A percentile compares a stretch with the other conserved stretches of the same genome.
phyloP scores from a whole-genome alignment of 2,797 vertebrate genomes.

The Pseudopleuronectes americanus region DNA sequence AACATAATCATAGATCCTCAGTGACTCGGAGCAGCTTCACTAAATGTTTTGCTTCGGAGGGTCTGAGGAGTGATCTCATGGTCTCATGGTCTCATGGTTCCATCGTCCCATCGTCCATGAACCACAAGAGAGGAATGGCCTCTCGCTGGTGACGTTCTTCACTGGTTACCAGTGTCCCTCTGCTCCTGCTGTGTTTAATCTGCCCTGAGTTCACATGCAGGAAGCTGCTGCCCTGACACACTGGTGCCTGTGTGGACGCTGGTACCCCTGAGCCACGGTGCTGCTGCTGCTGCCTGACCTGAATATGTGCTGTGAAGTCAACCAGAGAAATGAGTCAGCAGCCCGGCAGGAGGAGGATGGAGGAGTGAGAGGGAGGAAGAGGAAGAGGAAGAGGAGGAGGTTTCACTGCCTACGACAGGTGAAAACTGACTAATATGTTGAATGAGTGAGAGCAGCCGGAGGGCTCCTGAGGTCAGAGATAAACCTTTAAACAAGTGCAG shows the following conservation, averaged over 20 bases:
- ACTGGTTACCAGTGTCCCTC: slow-evolving; percentile 44
- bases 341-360: slow-evolving; percentile 3
- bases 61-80: too few relatives aligned
- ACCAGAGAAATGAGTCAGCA: slow-evolving; percentile 52
- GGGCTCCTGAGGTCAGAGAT: neutral
- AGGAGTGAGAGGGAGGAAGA: slow-evolving; percentile 6
- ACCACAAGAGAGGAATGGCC: neutral
- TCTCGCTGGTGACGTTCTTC: too few relatives aligned
- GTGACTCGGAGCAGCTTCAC: too few relatives aligned
- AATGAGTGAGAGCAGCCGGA: neutral
- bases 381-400: slow-evolving; percentile 23
- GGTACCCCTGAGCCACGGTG: slow-evolving; percentile 49
- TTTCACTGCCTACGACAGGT: slow-evolving; percentile 24
- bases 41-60: too few relatives aligned
- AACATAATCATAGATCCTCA: too few relatives aligned
- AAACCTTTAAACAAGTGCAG: slow-evolving; percentile 1
- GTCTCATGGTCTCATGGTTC: too few relatives aligned
- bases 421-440: slow-evolving; percentile 3
- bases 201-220: slow-evolving; percentile 52
- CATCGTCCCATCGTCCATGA: too few relatives aligned
- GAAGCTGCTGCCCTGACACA: slow-evolving; percentile 45
- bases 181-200: slow-evolving; percentile 47
- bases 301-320: slow-evolving; percentile 68
- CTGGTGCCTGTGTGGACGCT: slow-evolving; percentile 57
- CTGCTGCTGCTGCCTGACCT: slow-evolving; percentile 53